phyloP scores from a whole-genome alignment of 1,140 invertebrate genomes.

The Rhagoletis pomonella region DNA sequence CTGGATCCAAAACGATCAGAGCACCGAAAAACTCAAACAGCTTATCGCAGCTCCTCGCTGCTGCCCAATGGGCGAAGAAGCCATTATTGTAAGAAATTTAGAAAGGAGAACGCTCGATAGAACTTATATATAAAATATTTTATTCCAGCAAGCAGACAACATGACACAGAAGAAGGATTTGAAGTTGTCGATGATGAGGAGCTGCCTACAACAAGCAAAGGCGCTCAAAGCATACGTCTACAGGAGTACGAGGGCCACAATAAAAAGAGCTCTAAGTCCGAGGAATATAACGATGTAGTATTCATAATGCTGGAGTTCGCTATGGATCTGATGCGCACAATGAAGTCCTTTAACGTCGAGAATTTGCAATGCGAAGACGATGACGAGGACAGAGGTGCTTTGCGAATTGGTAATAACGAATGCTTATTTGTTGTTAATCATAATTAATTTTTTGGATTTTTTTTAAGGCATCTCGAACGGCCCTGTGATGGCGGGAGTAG shows the following conservation, averaged over 20 bases:
- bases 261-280: constrained; percentile 56
- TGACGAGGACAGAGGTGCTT: constrained; percentile 76
- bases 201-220: neutral
- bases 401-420: constrained; percentile 72
- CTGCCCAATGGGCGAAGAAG: constrained; percentile 70
- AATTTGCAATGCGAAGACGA: constrained; percentile 75
- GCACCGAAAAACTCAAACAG: constrained; percentile 76
- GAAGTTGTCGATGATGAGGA: neutral
- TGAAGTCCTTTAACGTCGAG: constrained; percentile 69
- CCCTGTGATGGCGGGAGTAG: constrained; percentile 91
- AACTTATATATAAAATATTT: neutral
- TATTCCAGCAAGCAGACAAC: neutral
- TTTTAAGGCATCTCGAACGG: constrained; percentile 85
- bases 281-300: constrained; percentile 75
- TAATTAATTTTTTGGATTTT: constrained; percentile 72
- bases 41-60: constrained; percentile 66
- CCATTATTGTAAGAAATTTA: constrained; percentile 60
- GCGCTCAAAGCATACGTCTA: neutral
- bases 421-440: neutral
- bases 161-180: neutral
- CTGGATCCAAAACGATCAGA: constrained; percentile 82
- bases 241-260: constrained; percentile 55
- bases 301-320: constrained; percentile 79
- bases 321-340: constrained; percentile 69
- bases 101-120: neutral